Conservation (phyloP, 2,888 invertebrate species). For the Agrotis ipsilon region DNA sequence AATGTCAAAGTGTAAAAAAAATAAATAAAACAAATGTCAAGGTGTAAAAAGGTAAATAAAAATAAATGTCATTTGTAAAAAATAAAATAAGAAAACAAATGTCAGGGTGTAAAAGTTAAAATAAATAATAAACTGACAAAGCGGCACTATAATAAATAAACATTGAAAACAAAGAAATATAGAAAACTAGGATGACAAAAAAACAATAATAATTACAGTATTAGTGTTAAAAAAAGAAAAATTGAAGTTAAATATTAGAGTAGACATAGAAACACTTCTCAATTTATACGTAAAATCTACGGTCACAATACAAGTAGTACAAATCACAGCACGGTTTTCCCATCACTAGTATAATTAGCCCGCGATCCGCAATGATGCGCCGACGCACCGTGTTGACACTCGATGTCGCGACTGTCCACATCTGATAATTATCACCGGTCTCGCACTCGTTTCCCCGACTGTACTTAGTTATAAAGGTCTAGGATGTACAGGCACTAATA, state of each 20-base stretch:
- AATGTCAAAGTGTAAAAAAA: too few relatives aligned
- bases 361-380: slow-evolving; percentile 57
- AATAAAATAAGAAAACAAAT: too few relatives aligned
- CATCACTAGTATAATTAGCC: slow-evolving; percentile 62
- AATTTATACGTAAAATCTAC: not conserved
- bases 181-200: not conserved
- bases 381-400: slow-evolving; percentile 50
- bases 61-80: too few relatives aligned
- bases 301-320: not conserved
- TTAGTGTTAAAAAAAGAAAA: too few relatives aligned
- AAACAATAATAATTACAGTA: not conserved
- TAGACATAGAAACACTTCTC: not conserved
- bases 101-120: too few relatives aligned
- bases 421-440: slow-evolving; percentile 61
- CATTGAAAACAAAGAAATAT: too few relatives aligned
- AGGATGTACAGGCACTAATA: slow-evolving; percentile 59
- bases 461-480: slow-evolving; percentile 69
- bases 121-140: too few relatives aligned
- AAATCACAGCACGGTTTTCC: slow-evolving; percentile 20
- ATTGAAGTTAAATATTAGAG: too few relatives aligned
- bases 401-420: slow-evolving; percentile 53
- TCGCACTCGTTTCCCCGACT: slow-evolving; percentile 75
- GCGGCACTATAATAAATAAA: too few relatives aligned
- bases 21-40: too few relatives aligned
- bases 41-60: too few relatives aligned